Conservation (phyloP, 2,113 vertebrate species). For the Polypterus senegalus region DNA sequence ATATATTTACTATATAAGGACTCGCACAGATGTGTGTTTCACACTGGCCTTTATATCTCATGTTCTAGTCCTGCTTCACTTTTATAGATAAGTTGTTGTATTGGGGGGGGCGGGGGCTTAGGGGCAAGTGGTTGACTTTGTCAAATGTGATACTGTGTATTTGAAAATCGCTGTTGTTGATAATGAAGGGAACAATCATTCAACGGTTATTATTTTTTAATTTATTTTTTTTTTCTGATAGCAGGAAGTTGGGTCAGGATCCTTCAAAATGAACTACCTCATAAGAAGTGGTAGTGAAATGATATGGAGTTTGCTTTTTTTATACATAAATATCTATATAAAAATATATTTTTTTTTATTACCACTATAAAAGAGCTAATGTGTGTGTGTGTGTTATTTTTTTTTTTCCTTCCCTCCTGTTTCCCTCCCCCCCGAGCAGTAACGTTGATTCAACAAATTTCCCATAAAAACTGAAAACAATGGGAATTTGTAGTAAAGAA, state of each 20-base stretch:
- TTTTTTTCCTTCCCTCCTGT: no score
- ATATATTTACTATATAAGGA: no score
- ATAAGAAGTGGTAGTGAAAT: conserved; percentile 31
- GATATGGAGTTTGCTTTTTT: conserved; percentile 29
- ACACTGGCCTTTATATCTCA: no score
- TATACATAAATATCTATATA: conserved; percentile 1
- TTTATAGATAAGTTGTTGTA: no score
- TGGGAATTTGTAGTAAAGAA: conserved; percentile 37
- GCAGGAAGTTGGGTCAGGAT: conserved; percentile 17
- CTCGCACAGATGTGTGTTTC: no score
- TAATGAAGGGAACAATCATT: conserved; percentile 75
- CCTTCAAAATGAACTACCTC: conserved; percentile 42
- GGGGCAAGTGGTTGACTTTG: neutral
- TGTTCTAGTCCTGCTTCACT: no score
- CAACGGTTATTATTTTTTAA: no score
- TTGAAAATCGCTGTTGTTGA: conserved; percentile 44
- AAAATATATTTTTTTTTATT: conserved; percentile 25
- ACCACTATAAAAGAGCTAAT: conserved; percentile 22
- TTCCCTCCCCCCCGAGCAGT: no score
- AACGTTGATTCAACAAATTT: no score
- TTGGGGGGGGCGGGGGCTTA: no score
- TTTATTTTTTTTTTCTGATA: conserved; percentile 31
- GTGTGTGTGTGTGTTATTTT: conserved; percentile 4
- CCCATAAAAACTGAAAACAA: conserved; percentile 20
- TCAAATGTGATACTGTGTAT: conserved; percentile 52